Base-by-base conservation (phyloP, 2,113 vertebrate genomes). In the Phaethornis superciliosus region DNA sequence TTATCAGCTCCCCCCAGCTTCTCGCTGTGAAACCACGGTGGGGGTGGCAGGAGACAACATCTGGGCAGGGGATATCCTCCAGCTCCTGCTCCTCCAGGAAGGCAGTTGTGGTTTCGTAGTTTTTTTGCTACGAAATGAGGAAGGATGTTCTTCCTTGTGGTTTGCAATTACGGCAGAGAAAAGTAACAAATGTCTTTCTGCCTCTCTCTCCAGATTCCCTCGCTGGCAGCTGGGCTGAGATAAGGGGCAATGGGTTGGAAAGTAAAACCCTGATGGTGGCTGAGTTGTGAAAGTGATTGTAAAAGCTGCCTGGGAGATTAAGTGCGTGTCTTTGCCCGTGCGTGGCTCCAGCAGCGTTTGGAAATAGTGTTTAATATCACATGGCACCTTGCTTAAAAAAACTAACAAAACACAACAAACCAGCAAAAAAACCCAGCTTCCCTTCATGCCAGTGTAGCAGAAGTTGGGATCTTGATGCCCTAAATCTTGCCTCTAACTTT, bases 331-430 rank as follows among this genome's bases (percentile, higher is more conserved):
- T 40, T 64, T 27, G 78, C 10, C 72, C 1, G 0, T 15, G 56
- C 0, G 2, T 67, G 79, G 79, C 35, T 78, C 46, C 40, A 7
- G 55, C 9, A 7, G 37, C 2, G 3, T 46, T 71, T 35, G 78
- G 98, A 97, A 98, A 97, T 97, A 95, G 95, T 68, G 89, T 98
- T 99, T 98, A 98, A 97, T 97, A 97, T 98, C 98, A 98, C 96
- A 98, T 96, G 97, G 97, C 98, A 98, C 97, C 98, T 98, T 98
- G 94, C 88, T 93, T 96, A 58, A 70, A 90, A 37, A 55, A 26
- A 2, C 0, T 26, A 26, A n/a, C 5, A 12, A 2, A 46, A 12
- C 37, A n/a, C 40, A 40, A 5, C 40, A 40, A 40, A 40, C 40
- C 40, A 40, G 40, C 40, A 16, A 40, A 63, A 9, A 47, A 24